phyloP scores from a whole-genome alignment of 2,113 vertebrate genomes.

The Microcebus jonahi region DNA sequence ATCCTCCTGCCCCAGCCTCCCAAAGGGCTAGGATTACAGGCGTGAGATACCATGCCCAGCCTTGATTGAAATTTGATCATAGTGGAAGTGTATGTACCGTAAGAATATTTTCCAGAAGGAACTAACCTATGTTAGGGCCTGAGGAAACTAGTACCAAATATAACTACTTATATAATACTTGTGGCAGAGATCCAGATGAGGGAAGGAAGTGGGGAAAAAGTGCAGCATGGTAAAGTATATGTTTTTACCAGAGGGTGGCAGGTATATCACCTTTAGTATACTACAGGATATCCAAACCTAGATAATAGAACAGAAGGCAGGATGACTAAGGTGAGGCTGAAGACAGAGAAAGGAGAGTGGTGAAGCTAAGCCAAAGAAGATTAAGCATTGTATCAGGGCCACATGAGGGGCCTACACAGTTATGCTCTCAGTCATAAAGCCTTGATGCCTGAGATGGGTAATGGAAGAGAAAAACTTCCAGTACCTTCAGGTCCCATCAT shows the following conservation, averaged over 20 bases:
- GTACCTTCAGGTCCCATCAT: neutral
- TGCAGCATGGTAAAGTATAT: neutral
- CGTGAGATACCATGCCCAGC: too few species aligned
- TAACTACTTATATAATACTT: neutral
- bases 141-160: neutral
- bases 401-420: neutral
- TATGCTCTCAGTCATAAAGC: neutral
- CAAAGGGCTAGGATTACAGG: too few species aligned
- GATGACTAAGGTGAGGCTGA: neutral
- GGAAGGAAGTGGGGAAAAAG: neutral
- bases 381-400: neutral
- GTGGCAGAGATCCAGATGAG: neutral
- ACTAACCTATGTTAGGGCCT: neutral
- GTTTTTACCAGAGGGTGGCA: neutral
- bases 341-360: neutral
- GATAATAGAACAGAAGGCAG: neutral
- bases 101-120: neutral
- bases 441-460: neutral
- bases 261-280: neutral
- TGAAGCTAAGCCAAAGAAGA: neutral
- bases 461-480: neutral
- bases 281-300: neutral
- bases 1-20: too few species aligned
- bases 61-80: conserved; percentile 12
- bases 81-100: neutral